phyloP scores from a whole-genome alignment of 2,888 invertebrate genomes.

The Rutpela maculata region DNA sequence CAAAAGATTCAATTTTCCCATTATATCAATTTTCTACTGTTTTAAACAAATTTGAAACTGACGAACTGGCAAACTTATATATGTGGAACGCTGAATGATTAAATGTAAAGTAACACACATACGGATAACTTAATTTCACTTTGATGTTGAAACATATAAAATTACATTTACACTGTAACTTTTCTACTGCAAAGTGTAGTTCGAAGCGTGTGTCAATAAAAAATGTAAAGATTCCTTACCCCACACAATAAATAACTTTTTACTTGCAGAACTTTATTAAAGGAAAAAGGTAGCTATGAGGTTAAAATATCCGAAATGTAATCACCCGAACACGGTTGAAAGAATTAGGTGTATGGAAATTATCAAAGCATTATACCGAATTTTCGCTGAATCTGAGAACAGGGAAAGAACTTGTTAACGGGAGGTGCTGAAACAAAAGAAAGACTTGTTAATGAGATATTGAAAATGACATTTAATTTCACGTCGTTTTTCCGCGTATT shows the following conservation, averaged over 20 bases:
- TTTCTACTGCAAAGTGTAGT: background rate
- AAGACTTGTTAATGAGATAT: background rate
- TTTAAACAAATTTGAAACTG: background rate
- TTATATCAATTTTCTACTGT: background rate
- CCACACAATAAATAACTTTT: background rate
- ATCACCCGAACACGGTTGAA: conserved; percentile 4
- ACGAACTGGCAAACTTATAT: background rate
- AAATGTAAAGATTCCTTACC: background rate
- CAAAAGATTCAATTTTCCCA: background rate
- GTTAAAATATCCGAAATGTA: background rate
- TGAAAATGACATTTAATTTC: background rate
- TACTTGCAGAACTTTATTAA: background rate
- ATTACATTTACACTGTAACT: background rate
- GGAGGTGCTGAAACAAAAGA: background rate
- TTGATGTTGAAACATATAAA: conserved; percentile 2
- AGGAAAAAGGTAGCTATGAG: background rate
- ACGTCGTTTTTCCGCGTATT: too few relatives aligned
- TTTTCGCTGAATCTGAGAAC: conserved; percentile 9
- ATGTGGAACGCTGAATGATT: background rate
- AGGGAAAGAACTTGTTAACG: background rate
- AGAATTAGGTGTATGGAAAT: background rate
- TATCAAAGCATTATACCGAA: conserved; percentile 9
- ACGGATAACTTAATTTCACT: background rate
- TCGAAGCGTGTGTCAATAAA: background rate
- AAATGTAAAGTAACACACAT: conserved; percentile 1